Conservation (phyloP, 2,888 invertebrate genomes). For the Notocelia uddmanniana region DNA sequence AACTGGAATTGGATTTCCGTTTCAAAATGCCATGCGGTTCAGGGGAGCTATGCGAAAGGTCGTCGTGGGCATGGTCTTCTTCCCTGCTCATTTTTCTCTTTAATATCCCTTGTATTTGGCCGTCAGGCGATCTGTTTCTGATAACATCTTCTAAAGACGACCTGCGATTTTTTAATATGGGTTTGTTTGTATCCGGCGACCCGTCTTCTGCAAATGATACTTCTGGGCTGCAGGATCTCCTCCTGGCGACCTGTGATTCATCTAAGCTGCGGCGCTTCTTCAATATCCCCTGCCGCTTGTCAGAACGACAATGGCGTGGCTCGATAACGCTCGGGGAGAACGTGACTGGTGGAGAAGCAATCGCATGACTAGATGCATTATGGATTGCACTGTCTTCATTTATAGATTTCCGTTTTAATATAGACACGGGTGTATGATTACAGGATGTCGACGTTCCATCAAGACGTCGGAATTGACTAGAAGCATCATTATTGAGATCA, state of each 20-base stretch:
- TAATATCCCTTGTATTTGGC: slow-evolving; percentile 88
- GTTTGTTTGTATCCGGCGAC: slow-evolving; percentile 85
- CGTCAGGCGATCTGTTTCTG: slow-evolving; percentile 88
- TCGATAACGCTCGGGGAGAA: slow-evolving; percentile 92
- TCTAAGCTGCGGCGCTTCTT: slow-evolving; percentile 94
- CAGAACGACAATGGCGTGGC: slow-evolving; percentile 84
- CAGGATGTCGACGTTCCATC: slow-evolving; percentile 72
- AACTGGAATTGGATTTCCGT: slow-evolving; percentile 90
- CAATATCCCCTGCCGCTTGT: slow-evolving; percentile 91
- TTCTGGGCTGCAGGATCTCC: slow-evolving; percentile 90
- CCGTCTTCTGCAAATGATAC: slow-evolving; percentile 86
- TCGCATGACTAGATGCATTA: slow-evolving; percentile 81
- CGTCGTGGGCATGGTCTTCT: slow-evolving; percentile 87
- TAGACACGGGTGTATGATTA: slow-evolving; percentile 86
- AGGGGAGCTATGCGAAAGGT: slow-evolving; percentile 87
- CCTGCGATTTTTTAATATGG: slow-evolving; percentile 89
- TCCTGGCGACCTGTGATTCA: slow-evolving; percentile 89
- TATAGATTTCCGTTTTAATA: slow-evolving; percentile 88
- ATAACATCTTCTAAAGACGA: slow-evolving; percentile 90
- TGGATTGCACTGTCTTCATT: slow-evolving; percentile 83
- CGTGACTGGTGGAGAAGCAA: slow-evolving; percentile 90
- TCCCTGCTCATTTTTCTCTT: slow-evolving; percentile 89
- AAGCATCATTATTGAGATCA: slow-evolving; percentile 83
- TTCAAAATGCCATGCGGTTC: slow-evolving; percentile 93
- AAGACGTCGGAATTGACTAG: slow-evolving; percentile 83